A percentile compares a stretch with the other conserved stretches of the same genome.
phyloP scores from a whole-genome alignment of 37 sponge, comb jelly and placozoan species.

The Chondrosia reniformis region DNA sequence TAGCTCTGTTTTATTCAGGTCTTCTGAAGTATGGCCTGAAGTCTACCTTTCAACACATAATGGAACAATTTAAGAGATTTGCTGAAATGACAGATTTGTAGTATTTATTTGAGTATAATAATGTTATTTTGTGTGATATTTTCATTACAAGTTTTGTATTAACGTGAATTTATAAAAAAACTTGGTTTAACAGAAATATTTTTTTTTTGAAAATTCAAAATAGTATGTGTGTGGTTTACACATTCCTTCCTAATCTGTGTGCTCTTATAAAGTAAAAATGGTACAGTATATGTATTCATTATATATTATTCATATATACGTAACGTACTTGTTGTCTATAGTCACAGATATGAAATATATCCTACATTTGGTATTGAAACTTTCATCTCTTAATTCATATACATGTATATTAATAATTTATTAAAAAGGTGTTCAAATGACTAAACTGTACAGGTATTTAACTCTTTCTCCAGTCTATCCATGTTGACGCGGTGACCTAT shows the following conservation, averaged over 20 bases:
- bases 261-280: neutral
- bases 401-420: neutral
- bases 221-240: neutral
- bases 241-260: neutral
- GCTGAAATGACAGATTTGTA: slow-evolving; percentile 36
- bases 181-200: neutral
- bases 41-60: slow-evolving; percentile 73
- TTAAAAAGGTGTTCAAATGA: too few relatives aligned
- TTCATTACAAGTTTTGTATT: neutral
- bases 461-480: too few relatives aligned
- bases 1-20: slow-evolving; percentile 32
- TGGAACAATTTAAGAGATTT: slow-evolving; percentile 66
- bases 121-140: neutral
- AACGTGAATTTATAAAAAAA: neutral
- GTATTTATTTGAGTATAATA: neutral
- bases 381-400: neutral
- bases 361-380: too few relatives aligned
- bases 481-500: too few relatives aligned
- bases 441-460: too few relatives aligned
- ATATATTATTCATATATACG: too few relatives aligned
- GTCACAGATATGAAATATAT: too few relatives aligned
- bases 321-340: too few relatives aligned
- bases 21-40: slow-evolving; percentile 83
- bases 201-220: neutral
- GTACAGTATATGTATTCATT: too few relatives aligned